phyloP scores from a whole-genome alignment of 2,113 vertebrate species.

The Aphyosemion australe region DNA sequence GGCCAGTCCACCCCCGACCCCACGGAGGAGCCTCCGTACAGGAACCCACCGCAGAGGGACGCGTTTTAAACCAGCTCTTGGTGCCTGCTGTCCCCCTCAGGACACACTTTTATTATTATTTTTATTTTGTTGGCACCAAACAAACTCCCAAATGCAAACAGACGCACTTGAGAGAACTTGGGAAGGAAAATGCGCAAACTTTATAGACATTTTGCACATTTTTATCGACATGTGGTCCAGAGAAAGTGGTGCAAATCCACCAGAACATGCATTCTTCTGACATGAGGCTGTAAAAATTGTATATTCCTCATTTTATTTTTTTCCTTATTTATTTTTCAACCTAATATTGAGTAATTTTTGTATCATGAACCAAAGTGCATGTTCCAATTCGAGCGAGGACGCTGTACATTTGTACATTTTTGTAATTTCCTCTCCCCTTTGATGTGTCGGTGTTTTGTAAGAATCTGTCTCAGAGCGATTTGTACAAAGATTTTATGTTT shows the following conservation, averaged over 20 bases:
- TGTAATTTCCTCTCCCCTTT: constrained; percentile 57
- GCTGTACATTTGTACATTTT: constrained; percentile 79
- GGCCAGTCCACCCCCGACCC: constrained; percentile 79
- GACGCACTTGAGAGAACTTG: constrained; percentile 37
- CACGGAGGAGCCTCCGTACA: constrained; percentile 72
- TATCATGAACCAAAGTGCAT: constrained; percentile 84
- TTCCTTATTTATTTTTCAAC: constrained; percentile 84
- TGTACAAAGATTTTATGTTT: constrained; percentile 79
- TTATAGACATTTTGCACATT: constrained; percentile 52
- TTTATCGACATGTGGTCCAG: too few species aligned
- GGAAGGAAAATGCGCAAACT: constrained; percentile 45
- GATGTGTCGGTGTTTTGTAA: constrained; percentile 78
- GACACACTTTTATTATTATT: constrained; percentile 37
- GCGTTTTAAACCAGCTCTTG: constrained; percentile 61
- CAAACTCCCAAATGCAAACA: constrained; percentile 47
- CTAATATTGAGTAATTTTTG: constrained; percentile 68
- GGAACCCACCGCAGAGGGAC: constrained; percentile 74
- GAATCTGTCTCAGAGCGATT: constrained; percentile 66
- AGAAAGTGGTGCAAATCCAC: too few species aligned
- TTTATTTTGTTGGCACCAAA: constrained; percentile 14
- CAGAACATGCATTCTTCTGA: not conserved
- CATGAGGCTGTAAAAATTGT: constrained; percentile 70
- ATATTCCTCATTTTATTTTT: constrained; percentile 40
- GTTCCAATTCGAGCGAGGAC: constrained; percentile 67
- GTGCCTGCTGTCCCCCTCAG: constrained; percentile 40